These are phyloP conservation scores for Biston stratarius DNA, from an alignment of 2,888 invertebrate genomes.

Conservation along the genomic window DNA sequence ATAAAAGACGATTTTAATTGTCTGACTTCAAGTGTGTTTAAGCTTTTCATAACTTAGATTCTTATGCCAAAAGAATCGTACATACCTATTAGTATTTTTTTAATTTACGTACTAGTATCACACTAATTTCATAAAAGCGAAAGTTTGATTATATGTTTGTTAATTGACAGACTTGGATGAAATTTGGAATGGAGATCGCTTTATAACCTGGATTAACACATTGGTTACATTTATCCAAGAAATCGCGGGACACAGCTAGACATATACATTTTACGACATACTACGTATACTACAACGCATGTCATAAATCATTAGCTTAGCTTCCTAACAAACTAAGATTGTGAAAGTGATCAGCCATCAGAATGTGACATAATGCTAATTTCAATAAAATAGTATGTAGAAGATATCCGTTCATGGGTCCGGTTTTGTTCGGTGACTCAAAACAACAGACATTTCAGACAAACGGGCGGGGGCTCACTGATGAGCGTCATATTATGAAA, in stretches of 20 bases:
- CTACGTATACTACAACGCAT: neutral
- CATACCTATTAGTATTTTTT: no score
- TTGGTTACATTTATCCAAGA: no score
- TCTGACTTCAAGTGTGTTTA: neutral
- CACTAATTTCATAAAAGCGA: no score
- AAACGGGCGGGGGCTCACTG: neutral
- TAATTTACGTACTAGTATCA: no score
- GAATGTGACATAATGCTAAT: constrained; percentile 58
- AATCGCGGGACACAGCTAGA: no score
- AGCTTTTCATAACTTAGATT: neutral
- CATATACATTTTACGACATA: neutral
- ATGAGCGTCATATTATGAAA: neutral
- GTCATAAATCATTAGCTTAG: constrained; percentile 22
- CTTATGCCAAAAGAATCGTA: no score
- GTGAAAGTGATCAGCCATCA: constrained; percentile 64
- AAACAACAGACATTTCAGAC: constrained; percentile 25
- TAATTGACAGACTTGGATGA: no score
- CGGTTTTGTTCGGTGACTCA: constrained; percentile 49
- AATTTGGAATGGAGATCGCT: no score
- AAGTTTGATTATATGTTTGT: no score
- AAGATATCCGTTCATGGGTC: constrained; percentile 54
- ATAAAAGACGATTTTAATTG: no score
- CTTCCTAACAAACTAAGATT: constrained; percentile 46
- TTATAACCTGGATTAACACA: no score
- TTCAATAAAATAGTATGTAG: constrained; percentile 57